phyloP scores from a whole-genome alignment of 2,888 invertebrate genomes.

The Hedychridium roseum region DNA sequence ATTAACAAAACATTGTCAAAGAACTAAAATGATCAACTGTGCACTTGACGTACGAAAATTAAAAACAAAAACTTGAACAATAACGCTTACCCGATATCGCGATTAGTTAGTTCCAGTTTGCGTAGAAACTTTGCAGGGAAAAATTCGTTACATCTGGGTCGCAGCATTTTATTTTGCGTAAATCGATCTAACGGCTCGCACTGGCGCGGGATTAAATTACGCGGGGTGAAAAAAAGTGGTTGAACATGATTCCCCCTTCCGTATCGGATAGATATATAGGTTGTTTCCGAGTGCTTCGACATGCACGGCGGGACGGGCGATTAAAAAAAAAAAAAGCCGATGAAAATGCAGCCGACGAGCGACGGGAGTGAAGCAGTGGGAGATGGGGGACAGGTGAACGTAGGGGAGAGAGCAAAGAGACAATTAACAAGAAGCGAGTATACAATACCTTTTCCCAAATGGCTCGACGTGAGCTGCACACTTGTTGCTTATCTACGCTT shows the following conservation, averaged over 20 bases:
- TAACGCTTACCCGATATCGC: too few species aligned
- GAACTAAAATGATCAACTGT: too few species aligned
- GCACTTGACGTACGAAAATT: too few species aligned
- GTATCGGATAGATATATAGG: slow-evolving; percentile 30
- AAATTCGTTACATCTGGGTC: too few species aligned
- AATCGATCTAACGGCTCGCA: slow-evolving; percentile 3
- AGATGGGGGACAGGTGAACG: slow-evolving; percentile 9
- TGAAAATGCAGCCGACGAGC: too few species aligned
- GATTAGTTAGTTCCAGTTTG: too few species aligned
- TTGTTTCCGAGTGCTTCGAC: slow-evolving; percentile 27
- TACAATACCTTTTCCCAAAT: slow-evolving; percentile 44
- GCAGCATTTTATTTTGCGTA: too few species aligned
- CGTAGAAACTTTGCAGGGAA: too few species aligned
- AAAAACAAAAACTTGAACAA: too few species aligned
- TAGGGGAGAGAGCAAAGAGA: background rate
- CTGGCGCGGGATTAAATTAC: slow-evolving; percentile 11
- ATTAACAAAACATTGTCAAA: too few species aligned
- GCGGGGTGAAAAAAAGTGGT: slow-evolving; percentile 1
- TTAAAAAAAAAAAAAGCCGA: slow-evolving; percentile 28
- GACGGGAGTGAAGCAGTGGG: too few species aligned
- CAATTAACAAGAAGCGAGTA: slow-evolving; percentile 40
- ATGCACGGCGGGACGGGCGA: slow-evolving; percentile 16
- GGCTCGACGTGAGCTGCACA: slow-evolving; percentile 43
- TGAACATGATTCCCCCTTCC: slow-evolving; percentile 20
- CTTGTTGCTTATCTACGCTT: slow-evolving; percentile 57